A percentile compares a stretch with the other conserved stretches of the same genome.
Evolutionary conservation across 2,113 vertebrate species (phyloP).

Genomic region (Neodontobutis hainanensis): DNA sequence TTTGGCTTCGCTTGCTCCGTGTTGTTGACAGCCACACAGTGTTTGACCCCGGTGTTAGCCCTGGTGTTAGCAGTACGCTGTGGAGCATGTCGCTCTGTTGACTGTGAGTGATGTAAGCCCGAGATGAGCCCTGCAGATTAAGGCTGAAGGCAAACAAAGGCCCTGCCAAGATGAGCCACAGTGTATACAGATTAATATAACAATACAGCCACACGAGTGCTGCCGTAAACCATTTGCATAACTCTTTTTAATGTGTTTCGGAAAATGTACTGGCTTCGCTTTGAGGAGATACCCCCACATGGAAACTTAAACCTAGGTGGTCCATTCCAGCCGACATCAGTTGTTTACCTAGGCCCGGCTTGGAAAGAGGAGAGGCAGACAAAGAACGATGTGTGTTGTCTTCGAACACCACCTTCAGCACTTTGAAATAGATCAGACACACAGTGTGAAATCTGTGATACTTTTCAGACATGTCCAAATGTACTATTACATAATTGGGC

Average conservation of each 20-base stretch:
- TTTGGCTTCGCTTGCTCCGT: constrained; percentile 31
- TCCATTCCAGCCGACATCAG: constrained; percentile 75
- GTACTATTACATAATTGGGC: not conserved
- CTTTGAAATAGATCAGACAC: constrained; percentile 28
- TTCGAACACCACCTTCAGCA: constrained; percentile 50
- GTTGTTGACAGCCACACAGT: constrained; percentile 12
- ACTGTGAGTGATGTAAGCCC: constrained; percentile 67
- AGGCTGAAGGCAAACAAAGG: constrained; percentile 64
- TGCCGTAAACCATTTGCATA: constrained; percentile 80
- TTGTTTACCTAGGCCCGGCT: constrained; percentile 76
- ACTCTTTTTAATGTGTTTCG: constrained; percentile 82
- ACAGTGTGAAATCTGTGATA: constrained; percentile 23
- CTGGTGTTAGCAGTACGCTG: constrained; percentile 49
- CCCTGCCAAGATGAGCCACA: constrained; percentile 68
- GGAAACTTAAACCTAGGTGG: constrained; percentile 83
- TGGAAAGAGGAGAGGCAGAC: constrained; percentile 69
- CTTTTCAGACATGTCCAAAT: constrained; percentile 9
- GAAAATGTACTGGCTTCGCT: constrained; percentile 70
- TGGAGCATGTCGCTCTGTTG: constrained; percentile 62
- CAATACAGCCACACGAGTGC: constrained; percentile 72
- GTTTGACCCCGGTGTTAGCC: constrained; percentile 62
- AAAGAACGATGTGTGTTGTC: constrained; percentile 55
- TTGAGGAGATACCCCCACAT: constrained; percentile 77
- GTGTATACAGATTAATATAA: constrained; percentile 78
- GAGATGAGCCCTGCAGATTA: constrained; percentile 68